Evolutionary conservation across 2,797 vertebrate genomes (phyloP).

Genomic region (Anas capensis): DNA sequence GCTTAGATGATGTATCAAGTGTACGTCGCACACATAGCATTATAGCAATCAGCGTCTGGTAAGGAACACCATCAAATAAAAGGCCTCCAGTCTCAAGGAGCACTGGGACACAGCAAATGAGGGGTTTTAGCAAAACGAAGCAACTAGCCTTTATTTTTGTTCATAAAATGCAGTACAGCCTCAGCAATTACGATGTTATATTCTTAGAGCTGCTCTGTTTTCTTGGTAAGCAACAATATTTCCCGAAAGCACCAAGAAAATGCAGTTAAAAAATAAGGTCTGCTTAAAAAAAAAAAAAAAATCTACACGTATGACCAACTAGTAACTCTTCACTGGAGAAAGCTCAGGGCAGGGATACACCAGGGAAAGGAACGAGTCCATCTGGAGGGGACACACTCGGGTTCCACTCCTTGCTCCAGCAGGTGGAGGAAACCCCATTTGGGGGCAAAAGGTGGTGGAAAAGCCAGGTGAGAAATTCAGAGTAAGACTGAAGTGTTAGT

Average conservation of each 20-base stretch:
- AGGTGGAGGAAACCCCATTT: rapidly evolving
- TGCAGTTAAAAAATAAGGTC: background rate
- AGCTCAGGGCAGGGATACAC: background rate
- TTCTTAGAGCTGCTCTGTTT: background rate
- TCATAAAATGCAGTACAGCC: background rate
- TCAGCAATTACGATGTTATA: background rate
- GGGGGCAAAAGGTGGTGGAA: background rate
- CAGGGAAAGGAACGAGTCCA: background rate
- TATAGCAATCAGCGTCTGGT: conserved; percentile 16
- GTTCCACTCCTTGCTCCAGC: background rate
- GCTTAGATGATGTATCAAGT: conserved; percentile 38
- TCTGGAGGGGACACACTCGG: rapidly evolving
- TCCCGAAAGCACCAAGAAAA: background rate
- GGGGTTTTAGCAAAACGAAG: conserved; percentile 14
- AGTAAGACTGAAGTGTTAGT: too few species aligned
- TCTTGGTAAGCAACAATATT: background rate
- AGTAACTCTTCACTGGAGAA: background rate
- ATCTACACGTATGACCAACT: background rate
- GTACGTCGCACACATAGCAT: background rate
- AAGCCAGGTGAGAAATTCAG: background rate
- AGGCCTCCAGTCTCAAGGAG: conserved; percentile 16
- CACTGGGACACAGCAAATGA: background rate
- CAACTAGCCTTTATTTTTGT: background rate
- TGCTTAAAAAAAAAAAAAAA: background rate
- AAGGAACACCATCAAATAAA: conserved; percentile 56